A percentile compares a stretch with the other conserved stretches of the same genome.
phyloP scores from a whole-genome alignment of 1,140 invertebrate species.

The Nebria ingens region DNA sequence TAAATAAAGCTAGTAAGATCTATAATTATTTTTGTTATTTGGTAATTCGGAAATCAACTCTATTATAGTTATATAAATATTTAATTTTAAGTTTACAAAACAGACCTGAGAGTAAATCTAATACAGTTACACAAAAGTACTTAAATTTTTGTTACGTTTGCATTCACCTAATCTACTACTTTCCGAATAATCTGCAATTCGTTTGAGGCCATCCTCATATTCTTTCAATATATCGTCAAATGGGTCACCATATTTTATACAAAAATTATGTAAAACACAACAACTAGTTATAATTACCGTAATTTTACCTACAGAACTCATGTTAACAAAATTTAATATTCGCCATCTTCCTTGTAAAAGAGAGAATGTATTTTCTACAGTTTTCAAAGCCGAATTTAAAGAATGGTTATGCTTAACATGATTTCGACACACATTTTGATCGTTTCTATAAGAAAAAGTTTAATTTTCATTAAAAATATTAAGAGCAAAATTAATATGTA shows the following conservation, averaged over 20 bases:
- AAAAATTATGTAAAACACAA: constrained; percentile 6
- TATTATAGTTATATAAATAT: too few relatives aligned
- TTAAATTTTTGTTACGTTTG: neutral
- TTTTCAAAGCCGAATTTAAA: neutral
- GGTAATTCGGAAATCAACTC: too few relatives aligned
- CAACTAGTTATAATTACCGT: too few relatives aligned
- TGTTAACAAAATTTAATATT: neutral
- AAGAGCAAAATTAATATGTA: neutral
- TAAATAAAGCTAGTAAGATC: too few relatives aligned
- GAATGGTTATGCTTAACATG: neutral
- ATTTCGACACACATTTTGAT: neutral
- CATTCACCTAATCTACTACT: neutral
- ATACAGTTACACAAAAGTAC: neutral
- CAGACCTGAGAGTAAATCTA: neutral
- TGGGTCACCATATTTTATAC: neutral
- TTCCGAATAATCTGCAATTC: neutral
- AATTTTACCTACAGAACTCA: neutral
- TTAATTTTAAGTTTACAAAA: too few relatives aligned
- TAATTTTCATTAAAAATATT: neutral
- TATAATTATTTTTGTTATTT: too few relatives aligned
- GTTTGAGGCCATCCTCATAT: neutral
- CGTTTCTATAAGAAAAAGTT: neutral
- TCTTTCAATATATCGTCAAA: neutral
- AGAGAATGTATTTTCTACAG: neutral
- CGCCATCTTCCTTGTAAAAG: neutral